phyloP scores from a whole-genome alignment of 2,113 vertebrate species.

The Rhabdornis inornatus region DNA sequence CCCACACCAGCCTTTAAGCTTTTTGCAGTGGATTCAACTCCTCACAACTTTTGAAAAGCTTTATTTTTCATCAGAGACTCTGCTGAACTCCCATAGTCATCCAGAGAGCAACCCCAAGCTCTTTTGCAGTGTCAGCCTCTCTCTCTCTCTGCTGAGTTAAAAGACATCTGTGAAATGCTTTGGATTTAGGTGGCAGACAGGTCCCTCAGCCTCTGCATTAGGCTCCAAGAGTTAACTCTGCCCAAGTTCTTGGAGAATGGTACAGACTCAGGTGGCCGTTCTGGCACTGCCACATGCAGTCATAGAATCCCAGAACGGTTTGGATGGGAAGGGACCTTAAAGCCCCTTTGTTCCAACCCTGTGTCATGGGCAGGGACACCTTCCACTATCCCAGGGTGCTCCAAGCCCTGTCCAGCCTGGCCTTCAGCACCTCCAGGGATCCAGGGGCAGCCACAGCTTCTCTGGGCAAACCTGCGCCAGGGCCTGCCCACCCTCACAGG shows the following conservation, averaged over 20 bases:
- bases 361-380: neutral
- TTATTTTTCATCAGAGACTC: neutral
- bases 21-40: neutral
- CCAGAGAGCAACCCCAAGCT: neutral
- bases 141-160: neutral
- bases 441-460: neutral
- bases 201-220: neutral
- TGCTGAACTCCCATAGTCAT: neutral
- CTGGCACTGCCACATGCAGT: neutral
- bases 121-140: neutral
- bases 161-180: neutral
- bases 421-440: neutral
- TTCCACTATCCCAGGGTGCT: neutral
- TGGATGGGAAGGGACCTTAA: neutral
- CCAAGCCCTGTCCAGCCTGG: accelerated
- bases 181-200: neutral
- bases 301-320: neutral
- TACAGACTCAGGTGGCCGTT: neutral
- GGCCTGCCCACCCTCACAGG: neutral
- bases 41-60: neutral
- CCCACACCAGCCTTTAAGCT: neutral
- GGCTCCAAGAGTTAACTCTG: neutral
- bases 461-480: neutral
- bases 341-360: neutral
- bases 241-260: neutral